Base-by-base conservation (phyloP, 2,113 vertebrate species). In the Centropristis striata region DNA sequence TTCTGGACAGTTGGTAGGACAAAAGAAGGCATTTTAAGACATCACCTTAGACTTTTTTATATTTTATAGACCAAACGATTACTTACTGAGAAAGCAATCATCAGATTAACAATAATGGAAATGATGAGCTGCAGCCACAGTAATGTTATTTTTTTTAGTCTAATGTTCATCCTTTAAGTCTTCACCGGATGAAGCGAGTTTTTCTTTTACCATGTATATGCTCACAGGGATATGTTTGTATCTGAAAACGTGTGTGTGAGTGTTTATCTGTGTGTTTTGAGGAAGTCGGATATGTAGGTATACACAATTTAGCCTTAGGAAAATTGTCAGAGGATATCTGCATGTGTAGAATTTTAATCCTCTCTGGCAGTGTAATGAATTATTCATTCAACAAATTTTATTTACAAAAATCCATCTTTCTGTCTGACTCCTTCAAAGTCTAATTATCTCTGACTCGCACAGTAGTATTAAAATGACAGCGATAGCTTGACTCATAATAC, bases 331-430 rank as follows among this genome's bases (percentile, higher is more conserved):
- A 59, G 71, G 54, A 89, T 71, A 90, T 91, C 69, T 75, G 60
- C 74, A 88, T 71, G 85, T 82, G 75, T 53, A 54, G 78, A 89
- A 73, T 86, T 84, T 59, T 83, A 92, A 91, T 89, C 77, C 78
- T 27, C 32, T 77, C 83, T 91, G 89, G 78, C 72, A 90, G 71
- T 46, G 46, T 44, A 59, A 91, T 89, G 67, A 92, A 88, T 91
- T 90, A 93, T 90, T 86, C 80, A 92, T 91, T 76, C 51, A 78
- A 78, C 39, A 72, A 83, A 80, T 67, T 83, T 78, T 86, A 80
- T 81, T 87, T 79, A 84, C 53, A 82, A 86, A 87, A 88, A 86
- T 86, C 75, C 68, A 79, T 82, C 77, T 77, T 75, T 83, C 47
- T 44, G 41, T 71, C 51, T 41, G 32, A 78, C 72, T 86, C 71